These are phyloP conservation scores for Danaus plexippus DNA, from an alignment of 1,140 invertebrate species.

Conservation along the genomic window DNA sequence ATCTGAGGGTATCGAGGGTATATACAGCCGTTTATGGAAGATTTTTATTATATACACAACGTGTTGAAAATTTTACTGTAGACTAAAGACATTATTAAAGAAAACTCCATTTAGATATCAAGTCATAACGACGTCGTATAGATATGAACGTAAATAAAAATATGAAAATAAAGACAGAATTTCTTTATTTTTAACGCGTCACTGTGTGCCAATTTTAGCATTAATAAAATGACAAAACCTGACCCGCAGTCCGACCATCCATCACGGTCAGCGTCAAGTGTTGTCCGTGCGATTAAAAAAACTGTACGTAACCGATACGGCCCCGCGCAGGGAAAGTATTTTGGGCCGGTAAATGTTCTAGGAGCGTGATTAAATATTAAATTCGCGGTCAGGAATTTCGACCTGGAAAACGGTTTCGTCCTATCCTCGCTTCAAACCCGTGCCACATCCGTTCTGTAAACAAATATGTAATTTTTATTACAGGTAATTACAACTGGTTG, in stretches of 20 bases:
- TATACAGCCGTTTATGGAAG: background rate
- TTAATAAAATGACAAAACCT: constrained; percentile 71
- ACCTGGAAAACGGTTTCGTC: constrained; percentile 43
- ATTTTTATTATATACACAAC: background rate
- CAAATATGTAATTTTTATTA: constrained; percentile 35
- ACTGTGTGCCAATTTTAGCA: constrained; percentile 67
- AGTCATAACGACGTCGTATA: background rate
- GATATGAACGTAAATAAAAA: constrained; percentile 4
- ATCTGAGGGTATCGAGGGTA: background rate
- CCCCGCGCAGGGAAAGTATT: constrained; percentile 45
- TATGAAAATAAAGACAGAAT: no score
- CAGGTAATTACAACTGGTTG: constrained; percentile 26
- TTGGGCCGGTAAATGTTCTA: constrained; percentile 64
- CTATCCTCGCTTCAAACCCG: constrained; percentile 25
- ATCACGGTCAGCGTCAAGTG: constrained; percentile 65
- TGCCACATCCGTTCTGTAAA: constrained; percentile 28
- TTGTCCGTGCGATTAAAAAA: constrained; percentile 63
- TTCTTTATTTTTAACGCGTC: constrained; percentile 43
- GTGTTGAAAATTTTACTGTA: background rate
- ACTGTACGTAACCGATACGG: constrained; percentile 54
- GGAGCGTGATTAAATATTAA: constrained; percentile 71
- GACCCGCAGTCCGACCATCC: constrained; percentile 56
- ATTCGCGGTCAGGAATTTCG: constrained; percentile 65
- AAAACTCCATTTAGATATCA: background rate
- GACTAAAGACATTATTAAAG: background rate